Percentiles rank a stretch among this genome's conserved stretches.
These are phyloP conservation scores for Sarcophaga peregrina DNA, from an alignment of 1,140 invertebrate species.

Conservation along the genomic window DNA sequence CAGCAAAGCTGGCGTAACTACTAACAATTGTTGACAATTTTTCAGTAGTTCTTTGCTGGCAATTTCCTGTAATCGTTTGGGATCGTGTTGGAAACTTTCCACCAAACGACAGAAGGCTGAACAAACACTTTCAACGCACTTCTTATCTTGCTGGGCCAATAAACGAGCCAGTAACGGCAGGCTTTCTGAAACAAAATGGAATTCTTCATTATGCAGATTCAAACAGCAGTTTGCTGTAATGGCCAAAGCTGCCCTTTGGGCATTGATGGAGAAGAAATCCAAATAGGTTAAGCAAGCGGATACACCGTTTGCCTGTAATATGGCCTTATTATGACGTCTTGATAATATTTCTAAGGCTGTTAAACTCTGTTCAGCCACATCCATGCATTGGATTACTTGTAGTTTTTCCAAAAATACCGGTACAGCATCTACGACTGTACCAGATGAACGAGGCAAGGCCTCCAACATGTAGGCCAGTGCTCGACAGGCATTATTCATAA, in stretches of 20 bases:
- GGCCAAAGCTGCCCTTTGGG: constrained; percentile 92
- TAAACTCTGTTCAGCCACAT: constrained; percentile 96
- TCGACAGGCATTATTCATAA: constrained; percentile 99
- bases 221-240: constrained; percentile 98
- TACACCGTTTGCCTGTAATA: constrained; percentile 93
- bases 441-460: constrained; percentile 93
- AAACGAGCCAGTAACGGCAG: constrained; percentile 84
- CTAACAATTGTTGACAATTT: constrained; percentile 92
- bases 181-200: constrained; percentile 90
- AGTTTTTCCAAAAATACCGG: constrained; percentile 96
- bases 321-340: constrained; percentile 94
- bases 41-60: constrained; percentile 91
- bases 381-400: constrained; percentile 98
- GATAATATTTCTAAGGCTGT: constrained; percentile 97
- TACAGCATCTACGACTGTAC: constrained; percentile 95
- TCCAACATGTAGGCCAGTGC: constrained; percentile 99
- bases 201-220: constrained; percentile 92
- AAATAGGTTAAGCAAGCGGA: constrained; percentile 94
- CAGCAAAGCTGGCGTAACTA: constrained; percentile 91
- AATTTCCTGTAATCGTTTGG: constrained; percentile 91
- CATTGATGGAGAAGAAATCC: constrained; percentile 97
- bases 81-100: constrained; percentile 95
- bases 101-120: constrained; percentile 95
- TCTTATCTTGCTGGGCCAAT: constrained; percentile 95
- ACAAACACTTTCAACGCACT: constrained; percentile 97